Evolutionary conservation across 2,888 invertebrate species (phyloP), one percentile per base, ranked within the genome.

Genomic region (Ophion costatus): DNA sequence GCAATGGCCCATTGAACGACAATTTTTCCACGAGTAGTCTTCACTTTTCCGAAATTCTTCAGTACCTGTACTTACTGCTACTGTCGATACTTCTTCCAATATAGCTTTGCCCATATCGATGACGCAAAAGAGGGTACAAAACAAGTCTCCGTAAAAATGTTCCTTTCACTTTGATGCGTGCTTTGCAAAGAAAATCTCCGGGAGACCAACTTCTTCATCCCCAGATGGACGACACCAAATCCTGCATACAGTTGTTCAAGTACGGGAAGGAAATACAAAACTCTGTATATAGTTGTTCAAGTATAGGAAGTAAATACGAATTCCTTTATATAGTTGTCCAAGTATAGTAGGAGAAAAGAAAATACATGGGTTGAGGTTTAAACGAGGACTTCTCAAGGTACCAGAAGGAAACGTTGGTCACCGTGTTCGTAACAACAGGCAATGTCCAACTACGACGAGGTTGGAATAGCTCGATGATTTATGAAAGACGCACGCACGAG

Each of bases 401-500:
- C 20, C 38, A 38, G n/a, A 24, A 71, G 33, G 57, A 71, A 29
- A 57, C 33, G 71, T 70, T 38, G 45, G 51, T 17, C 63, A 2
- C 67, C 38, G 56, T 73, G 63, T 71, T 73, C 66, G 80, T 77
- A 80, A 66, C 63, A 76, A 77, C 78, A 7, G 42, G 70, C 74
- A 56, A 51, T 67, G 51, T 79, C 79, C 75, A 22, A 57, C 74
- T 51, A 63, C 76, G 33, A 71, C 78, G 70, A 84, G 57, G 73
- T 81, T 38, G 77, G 82, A 87, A 87, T 88, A 78, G 85, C 85
- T 88, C 88, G 86, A 89, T 89, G 89, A 89, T 89, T 89, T 89
- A 89, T 89, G 88, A 88, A 89, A 82, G 90, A 89, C 88, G 88
- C 90, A 81, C 69, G 67, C 20, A 56, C 67, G 78, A 73, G 67